These are phyloP conservation scores for Scaptomyza polygonia DNA, from an alignment of 2,888 invertebrate species.

Conservation along the genomic window DNA sequence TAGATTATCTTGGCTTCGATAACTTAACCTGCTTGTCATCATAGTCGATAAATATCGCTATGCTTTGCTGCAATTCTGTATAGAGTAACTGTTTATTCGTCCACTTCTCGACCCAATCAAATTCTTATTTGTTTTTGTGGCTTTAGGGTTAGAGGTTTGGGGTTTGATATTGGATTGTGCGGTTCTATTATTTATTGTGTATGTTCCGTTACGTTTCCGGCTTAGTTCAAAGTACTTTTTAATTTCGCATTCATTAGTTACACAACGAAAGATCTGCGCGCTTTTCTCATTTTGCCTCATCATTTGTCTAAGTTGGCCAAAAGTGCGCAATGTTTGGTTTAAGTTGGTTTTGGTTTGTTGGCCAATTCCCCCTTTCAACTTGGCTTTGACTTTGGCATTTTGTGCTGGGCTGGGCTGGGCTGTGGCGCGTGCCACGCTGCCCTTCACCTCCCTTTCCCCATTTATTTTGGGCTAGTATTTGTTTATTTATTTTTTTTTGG, in stretches of 20 bases:
- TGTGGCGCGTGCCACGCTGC: slow-evolving; percentile 49
- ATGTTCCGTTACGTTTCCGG: slow-evolving; percentile 52
- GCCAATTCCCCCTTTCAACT: slow-evolving; percentile 64
- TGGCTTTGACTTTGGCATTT: slow-evolving; percentile 44
- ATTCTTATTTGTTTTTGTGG: slow-evolving; percentile 1
- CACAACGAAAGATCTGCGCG: slow-evolving; percentile 25
- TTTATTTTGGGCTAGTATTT: neutral
- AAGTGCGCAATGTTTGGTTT: slow-evolving; percentile 39
- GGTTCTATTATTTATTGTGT: slow-evolving; percentile 68
- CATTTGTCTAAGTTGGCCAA: slow-evolving; percentile 73
- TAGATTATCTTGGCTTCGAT: too few relatives aligned
- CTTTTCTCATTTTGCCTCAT: slow-evolving; percentile 58
- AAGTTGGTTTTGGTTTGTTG: slow-evolving; percentile 32
- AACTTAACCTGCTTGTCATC: too few relatives aligned
- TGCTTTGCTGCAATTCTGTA: neutral
- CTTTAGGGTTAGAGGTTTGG: neutral
- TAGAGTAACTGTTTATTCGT: neutral
- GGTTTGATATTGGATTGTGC: slow-evolving; percentile 52
- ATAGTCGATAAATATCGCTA: too few relatives aligned
- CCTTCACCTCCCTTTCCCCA: neutral
- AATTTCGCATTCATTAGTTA: slow-evolving; percentile 72
- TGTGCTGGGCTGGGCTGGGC: too few relatives aligned
- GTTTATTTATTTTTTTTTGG: neutral
- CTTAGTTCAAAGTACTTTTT: slow-evolving; percentile 54
- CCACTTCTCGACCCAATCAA: neutral